Evolutionary conservation across 53 echinoderm and acorn worm genomes (phyloP).

Genomic region (Actinopyga echinites): DNA sequence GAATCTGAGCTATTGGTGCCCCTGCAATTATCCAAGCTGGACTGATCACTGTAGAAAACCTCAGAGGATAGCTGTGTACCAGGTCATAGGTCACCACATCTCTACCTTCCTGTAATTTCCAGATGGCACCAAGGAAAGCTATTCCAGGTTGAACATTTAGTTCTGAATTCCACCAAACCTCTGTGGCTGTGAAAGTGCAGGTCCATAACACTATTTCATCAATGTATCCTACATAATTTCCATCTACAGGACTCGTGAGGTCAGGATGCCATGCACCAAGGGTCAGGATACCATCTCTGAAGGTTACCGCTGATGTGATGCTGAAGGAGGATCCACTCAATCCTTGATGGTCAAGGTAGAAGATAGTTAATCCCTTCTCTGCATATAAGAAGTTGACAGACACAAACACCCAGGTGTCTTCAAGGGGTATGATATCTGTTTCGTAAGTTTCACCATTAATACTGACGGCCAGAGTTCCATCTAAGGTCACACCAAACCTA

Average conservation of each 20-base stretch:
- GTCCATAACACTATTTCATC: conserved; percentile 85
- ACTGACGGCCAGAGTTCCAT: conserved; percentile 59
- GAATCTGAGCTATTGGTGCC: conserved; percentile 53
- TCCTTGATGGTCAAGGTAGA: conserved; percentile 58
- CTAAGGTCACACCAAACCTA: conserved; percentile 68
- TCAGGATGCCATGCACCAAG: conserved; percentile 75
- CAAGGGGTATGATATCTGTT: conserved; percentile 60
- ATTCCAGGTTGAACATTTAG: conserved; percentile 59
- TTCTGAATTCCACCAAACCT: conserved; percentile 61
- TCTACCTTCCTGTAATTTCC: conserved; percentile 79
- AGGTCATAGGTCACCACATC: conserved; percentile 58
- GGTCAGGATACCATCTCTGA: conserved; percentile 64
- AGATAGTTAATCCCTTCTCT: conserved; percentile 54
- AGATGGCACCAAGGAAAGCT: conserved; percentile 54
- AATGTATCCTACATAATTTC: conserved; percentile 68
- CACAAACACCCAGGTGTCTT: conserved; percentile 68
- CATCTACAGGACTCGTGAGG: conserved; percentile 39
- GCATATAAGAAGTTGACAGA: conserved; percentile 64
- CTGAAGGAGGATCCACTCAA: conserved; percentile 55
- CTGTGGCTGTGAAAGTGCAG: conserved; percentile 55
- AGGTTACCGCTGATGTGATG: conserved; percentile 43
- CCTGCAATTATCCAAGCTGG: conserved; percentile 66
- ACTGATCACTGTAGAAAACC: conserved; percentile 49
- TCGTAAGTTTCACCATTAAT: conserved; percentile 48
- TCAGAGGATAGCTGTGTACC: conserved; percentile 49